phyloP scores from a whole-genome alignment of 2,113 vertebrate genomes.

The Lophochroa leadbeateri region DNA sequence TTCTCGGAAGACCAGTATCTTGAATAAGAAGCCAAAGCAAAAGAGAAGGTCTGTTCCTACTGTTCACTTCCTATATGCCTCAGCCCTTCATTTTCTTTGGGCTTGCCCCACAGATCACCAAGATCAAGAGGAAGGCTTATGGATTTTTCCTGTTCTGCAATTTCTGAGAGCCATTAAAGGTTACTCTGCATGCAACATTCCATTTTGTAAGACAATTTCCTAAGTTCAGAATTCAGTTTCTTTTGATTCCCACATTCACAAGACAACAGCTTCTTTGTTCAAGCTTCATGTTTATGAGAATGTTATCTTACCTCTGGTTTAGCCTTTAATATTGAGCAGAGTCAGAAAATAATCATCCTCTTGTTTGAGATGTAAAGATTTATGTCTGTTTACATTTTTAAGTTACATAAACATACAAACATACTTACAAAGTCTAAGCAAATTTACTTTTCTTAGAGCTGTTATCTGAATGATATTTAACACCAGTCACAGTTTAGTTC shows the following conservation, averaged over 20 bases:
- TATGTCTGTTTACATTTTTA: slow-evolving; percentile 29
- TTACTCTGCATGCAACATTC: background rate
- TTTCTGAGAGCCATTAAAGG: background rate
- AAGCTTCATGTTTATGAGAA: slow-evolving; percentile 10
- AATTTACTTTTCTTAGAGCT: background rate
- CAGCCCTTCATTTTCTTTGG: background rate
- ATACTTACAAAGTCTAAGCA: background rate
- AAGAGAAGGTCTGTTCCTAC: background rate
- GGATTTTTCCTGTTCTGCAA: background rate
- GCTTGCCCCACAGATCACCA: background rate
- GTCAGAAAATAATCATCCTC: slow-evolving; percentile 26
- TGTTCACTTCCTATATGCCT: background rate
- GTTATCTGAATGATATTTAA: slow-evolving; percentile 19
- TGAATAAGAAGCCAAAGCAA: background rate
- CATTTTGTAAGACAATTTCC: slow-evolving; percentile 23
- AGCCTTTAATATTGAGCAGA: slow-evolving; percentile 40
- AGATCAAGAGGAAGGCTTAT: slow-evolving; percentile 24
- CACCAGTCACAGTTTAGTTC: background rate
- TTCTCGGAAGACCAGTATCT: background rate
- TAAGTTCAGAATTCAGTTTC: background rate
- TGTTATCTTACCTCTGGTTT: slow-evolving; percentile 55
- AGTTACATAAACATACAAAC: slow-evolving; percentile 24
- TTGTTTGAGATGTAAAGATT: slow-evolving; percentile 33
- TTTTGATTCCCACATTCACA: slow-evolving; percentile 25
- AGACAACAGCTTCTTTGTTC: slow-evolving; percentile 48